phyloP scores from a whole-genome alignment of 1,140 invertebrate species.

The Pseudomyrmex concolor region DNA sequence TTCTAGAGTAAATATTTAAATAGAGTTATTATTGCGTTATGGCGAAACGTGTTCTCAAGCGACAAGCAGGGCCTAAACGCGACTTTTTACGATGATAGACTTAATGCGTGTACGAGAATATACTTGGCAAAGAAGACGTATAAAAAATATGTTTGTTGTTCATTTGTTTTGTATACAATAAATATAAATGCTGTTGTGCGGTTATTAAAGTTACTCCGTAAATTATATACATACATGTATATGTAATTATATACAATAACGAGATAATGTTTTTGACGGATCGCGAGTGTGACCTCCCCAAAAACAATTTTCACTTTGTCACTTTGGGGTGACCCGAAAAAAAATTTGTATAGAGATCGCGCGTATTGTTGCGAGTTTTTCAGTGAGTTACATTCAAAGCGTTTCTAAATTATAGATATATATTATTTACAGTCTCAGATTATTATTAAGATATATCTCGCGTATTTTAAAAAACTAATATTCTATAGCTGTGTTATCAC shows the following conservation, averaged over 20 bases:
- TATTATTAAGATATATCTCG: no score
- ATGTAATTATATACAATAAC: no score
- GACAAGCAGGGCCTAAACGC: constrained; percentile 57
- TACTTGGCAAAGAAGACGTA: constrained; percentile 35
- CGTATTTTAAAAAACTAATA: no score
- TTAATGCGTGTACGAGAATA: constrained; percentile 29
- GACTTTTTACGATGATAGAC: constrained; percentile 60
- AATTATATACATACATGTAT: constrained; percentile 17
- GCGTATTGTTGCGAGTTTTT: constrained; percentile 25
- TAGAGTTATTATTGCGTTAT: constrained; percentile 69
- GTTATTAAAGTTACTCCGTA: constrained; percentile 42
- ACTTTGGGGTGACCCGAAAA: background rate
- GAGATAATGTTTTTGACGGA: constrained; percentile 9
- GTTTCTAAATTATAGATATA: background rate
- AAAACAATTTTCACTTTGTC: background rate
- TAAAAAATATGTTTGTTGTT: constrained; percentile 27
- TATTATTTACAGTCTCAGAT: no score
- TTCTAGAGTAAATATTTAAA: constrained; percentile 80
- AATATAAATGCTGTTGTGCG: constrained; percentile 5
- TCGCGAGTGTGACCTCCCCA: constrained; percentile 3
- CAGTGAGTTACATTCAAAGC: constrained; percentile 14
- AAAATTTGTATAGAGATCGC: background rate
- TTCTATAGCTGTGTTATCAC: no score
- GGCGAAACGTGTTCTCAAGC: constrained; percentile 68
- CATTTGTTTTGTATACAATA: constrained; percentile 1